Evolutionary conservation across 2,888 invertebrate genomes (phyloP), one percentile per base, ranked within the genome.

Genomic region (Cheilosia scutellata): DNA sequence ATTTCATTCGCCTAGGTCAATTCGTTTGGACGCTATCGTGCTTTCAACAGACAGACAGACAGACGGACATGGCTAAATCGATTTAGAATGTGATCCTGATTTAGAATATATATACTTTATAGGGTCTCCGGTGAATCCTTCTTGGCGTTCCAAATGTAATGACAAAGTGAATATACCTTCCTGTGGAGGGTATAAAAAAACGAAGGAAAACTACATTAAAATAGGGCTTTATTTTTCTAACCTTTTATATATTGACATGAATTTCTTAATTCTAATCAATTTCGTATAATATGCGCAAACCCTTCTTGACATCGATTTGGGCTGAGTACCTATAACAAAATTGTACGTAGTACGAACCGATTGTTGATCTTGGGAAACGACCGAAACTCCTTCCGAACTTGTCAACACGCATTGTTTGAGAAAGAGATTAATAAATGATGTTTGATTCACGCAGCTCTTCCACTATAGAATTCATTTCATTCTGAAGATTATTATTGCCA

Each of bases 231-330:
- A 31, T 51, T 66, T 51, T 40, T 13, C 33, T 25, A 53, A 53
- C 29, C n/a, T n/a, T n/a, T n/a, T n/a, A n/a, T n/a, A n/a, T n/a
- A n/a, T n/a, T n/a, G n/a, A n/a, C n/a, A n/a, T n/a, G n/a, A 68
- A 53, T 53, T 66, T 66, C 33, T 55, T 66, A 53, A 66, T 53
- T 66, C 42, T 53, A n/a, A 66, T 25, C 27, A 66, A 25, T 31
- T 29, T 51, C 33, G 33, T 42, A 42, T 68, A 66, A 11, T 7
- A 33, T 33, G 2, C 33, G 33, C 68, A 55, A 16, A n/a, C n/a
- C 29, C 68, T 16, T 53, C 66, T 7, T 47, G 27, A 11, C 62
- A 47, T 7, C 7, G 6, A 47, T 63, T 47, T 7, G 44, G 65
- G 51, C 51, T 51, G 51, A 9, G 51, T 13, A 25, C 51, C 49